Conservation (phyloP, 2,797 vertebrate species). For the Schizopygopsis pylzovi region DNA sequence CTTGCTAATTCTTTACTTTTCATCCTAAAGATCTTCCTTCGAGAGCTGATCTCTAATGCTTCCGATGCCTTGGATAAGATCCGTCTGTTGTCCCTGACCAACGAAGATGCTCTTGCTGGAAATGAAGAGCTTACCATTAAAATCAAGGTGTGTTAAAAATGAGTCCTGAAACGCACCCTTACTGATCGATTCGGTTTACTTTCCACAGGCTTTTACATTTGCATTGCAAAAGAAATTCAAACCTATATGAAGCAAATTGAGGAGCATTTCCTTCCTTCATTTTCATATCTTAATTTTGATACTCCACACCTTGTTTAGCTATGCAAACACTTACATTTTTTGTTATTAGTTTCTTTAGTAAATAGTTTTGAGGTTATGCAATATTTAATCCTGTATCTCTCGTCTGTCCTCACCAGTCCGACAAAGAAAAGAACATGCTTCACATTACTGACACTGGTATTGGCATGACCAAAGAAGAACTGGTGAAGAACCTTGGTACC, state of each 20-base stretch:
- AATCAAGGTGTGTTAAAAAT: constrained; percentile 86
- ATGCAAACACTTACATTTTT: neutral
- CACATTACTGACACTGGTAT: constrained; percentile 97
- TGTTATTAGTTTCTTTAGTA: neutral
- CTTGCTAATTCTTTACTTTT: neutral
- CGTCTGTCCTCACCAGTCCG: constrained; percentile 80
- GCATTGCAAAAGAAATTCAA: constrained; percentile 52
- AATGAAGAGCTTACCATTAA: constrained; percentile 97
- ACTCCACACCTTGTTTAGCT: neutral
- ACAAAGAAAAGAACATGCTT: constrained; percentile 98
- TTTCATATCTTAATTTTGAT: constrained; percentile 20
- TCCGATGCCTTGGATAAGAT: constrained; percentile 99
- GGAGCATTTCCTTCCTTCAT: constrained; percentile 14
- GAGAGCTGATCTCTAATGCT: constrained; percentile 98
- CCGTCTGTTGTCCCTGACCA: constrained; percentile 90
- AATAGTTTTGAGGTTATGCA: neutral
- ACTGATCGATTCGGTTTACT: neutral
- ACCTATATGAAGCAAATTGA: neutral
- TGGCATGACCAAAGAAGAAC: constrained; percentile 97
- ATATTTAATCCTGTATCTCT: neutral
- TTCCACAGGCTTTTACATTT: constrained; percentile 47
- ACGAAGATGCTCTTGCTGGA: constrained; percentile 86
- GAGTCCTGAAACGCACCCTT: neutral
- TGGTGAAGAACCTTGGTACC: constrained; percentile 95
- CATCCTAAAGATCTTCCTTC: constrained; percentile 90